Conservation (phyloP, 2,797 vertebrate genomes). For the Gouania willdenowi region DNA sequence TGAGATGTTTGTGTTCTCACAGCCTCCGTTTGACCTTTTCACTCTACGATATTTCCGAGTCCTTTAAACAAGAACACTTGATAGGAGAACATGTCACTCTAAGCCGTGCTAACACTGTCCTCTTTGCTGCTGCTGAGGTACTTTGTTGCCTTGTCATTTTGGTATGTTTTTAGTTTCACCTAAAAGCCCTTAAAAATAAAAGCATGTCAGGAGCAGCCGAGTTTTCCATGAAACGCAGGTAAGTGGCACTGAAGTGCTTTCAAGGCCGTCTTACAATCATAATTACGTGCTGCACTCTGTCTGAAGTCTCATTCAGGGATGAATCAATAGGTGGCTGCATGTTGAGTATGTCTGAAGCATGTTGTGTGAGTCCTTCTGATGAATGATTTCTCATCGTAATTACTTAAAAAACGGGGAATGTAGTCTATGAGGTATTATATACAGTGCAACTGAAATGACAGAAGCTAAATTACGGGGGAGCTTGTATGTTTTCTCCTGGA, state of each 20-base stretch:
- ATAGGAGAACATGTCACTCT: too few relatives aligned
- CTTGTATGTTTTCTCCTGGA: slow-evolving; percentile 12
- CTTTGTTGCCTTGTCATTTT: too few relatives aligned
- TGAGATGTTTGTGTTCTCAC: too few relatives aligned
- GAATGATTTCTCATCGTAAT: neutral
- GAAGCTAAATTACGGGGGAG: slow-evolving; percentile 5
- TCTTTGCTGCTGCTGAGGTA: too few relatives aligned
- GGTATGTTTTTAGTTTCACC: too few relatives aligned
- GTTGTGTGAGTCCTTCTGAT: neutral
- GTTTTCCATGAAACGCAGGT: slow-evolving; percentile 1
- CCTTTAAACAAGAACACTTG: too few relatives aligned
- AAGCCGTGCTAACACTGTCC: too few relatives aligned
- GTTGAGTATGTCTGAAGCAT: neutral
- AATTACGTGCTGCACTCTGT: slow-evolving; percentile 24
- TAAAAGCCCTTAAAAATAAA: slow-evolving; percentile 13
- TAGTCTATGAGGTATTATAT: too few relatives aligned
- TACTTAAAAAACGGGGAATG: too few relatives aligned
- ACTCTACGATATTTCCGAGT: too few relatives aligned
- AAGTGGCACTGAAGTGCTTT: slow-evolving; percentile 35
- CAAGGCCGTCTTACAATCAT: slow-evolving; percentile 16
- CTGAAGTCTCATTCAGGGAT: slow-evolving; percentile 27
- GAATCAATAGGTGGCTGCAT: slow-evolving; percentile 13
- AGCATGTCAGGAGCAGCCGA: slow-evolving; percentile 4
- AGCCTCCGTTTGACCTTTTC: too few relatives aligned
- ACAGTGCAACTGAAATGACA: neutral